Evolutionary conservation across 1,140 invertebrate species (phyloP).

Genomic region (Uloborus diversus): DNA sequence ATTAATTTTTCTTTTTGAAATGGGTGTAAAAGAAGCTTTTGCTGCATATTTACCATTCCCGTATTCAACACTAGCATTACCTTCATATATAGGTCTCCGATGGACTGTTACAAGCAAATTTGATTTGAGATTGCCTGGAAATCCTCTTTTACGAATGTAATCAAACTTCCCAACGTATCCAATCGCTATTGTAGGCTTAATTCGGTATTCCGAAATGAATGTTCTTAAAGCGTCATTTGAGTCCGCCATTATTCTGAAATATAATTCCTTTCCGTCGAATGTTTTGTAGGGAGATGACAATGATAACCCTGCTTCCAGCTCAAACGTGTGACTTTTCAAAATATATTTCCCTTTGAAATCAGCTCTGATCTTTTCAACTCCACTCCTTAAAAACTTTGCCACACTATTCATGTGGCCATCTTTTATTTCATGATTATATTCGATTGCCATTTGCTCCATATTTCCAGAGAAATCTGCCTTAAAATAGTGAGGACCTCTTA

Average conservation of each 20-base stretch:
- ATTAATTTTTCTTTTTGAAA: conserved; percentile 29
- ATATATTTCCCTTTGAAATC: conserved; percentile 31
- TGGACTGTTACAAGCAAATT: conserved; percentile 21
- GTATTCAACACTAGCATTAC: conserved; percentile 27
- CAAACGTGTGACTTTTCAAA: background rate
- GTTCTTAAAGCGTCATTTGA: background rate
- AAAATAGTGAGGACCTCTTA: conserved; percentile 47
- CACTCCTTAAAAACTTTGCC: background rate
- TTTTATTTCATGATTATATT: conserved; percentile 26
- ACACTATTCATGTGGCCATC: conserved; percentile 18
- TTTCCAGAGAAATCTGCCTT: conserved; percentile 18
- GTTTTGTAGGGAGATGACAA: conserved; percentile 39
- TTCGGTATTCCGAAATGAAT: conserved; percentile 35
- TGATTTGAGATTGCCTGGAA: conserved; percentile 32
- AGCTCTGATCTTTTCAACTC: conserved; percentile 5
- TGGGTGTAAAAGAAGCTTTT: conserved; percentile 29
- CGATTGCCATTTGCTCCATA: conserved; percentile 20
- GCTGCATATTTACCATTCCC: conserved; percentile 37
- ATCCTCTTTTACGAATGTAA: conserved; percentile 28
- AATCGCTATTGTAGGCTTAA: background rate
- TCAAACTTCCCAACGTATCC: conserved; percentile 26
- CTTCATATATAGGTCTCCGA: conserved; percentile 28
- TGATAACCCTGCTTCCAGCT: conserved; percentile 13
- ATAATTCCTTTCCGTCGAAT: conserved; percentile 44
- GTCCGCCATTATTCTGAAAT: conserved; percentile 14